Evolutionary conservation across 1,140 invertebrate species (phyloP).

Genomic region (Hyles vespertilio): DNA sequence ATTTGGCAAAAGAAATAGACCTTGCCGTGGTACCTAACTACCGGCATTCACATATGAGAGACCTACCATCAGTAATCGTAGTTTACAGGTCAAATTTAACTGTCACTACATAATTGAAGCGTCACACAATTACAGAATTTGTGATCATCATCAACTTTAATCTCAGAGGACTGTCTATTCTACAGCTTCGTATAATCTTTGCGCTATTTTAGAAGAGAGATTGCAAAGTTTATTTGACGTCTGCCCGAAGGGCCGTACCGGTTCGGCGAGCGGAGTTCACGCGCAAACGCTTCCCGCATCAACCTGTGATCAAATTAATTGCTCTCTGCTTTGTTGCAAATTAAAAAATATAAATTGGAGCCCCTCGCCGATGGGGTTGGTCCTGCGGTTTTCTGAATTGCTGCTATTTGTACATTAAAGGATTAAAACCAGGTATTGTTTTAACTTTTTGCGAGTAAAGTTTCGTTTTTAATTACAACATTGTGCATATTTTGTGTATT

Average conservation of each 20-base stretch:
- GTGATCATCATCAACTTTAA: too few species aligned
- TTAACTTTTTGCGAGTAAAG: background rate
- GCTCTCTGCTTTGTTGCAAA: conserved; percentile 22
- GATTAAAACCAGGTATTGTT: background rate
- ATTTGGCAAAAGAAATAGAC: too few species aligned
- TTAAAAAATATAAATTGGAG: conserved; percentile 8
- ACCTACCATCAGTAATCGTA: too few species aligned
- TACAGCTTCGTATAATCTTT: conserved; percentile 17
- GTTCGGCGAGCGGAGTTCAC: conserved; percentile 24
- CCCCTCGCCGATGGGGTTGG: background rate
- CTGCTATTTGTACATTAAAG: too few species aligned
- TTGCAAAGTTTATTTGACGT: conserved; percentile 49
- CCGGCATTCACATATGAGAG: too few species aligned
- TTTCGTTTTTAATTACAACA: background rate
- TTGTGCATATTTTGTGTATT: background rate
- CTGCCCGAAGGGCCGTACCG: conserved; percentile 36
- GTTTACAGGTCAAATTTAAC: too few species aligned
- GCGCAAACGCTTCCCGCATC: conserved; percentile 32
- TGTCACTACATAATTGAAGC: too few species aligned
- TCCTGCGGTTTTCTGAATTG: background rate
- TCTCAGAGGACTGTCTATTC: background rate
- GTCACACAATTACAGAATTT: too few species aligned
- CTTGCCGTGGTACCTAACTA: too few species aligned
- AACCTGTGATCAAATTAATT: conserved; percentile 42
- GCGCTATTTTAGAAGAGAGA: conserved; percentile 34